Evolutionary conservation across 2,113 vertebrate genomes (phyloP), one percentile per base, ranked within the genome.

Genomic region (Erythrocercus mccallii): DNA sequence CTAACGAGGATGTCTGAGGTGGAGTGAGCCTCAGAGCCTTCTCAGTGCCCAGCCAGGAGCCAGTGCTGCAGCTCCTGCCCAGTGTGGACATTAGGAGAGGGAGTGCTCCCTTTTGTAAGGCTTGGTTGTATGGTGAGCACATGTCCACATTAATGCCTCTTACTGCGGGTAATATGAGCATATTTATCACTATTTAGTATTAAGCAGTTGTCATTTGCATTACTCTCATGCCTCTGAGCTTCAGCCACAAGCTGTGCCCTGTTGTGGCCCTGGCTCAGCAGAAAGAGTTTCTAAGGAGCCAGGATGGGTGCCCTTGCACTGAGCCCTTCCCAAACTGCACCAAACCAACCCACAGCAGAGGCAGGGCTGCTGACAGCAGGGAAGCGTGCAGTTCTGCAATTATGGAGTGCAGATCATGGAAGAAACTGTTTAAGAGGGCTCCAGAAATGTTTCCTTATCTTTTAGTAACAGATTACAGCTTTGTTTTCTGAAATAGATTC

Each of bases 261-360:
- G 4, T 21, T 73, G 33, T 42, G 28, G 22, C 7, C 40, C 69
- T 4, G 2, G 44, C 18, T 72, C 21, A 30, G 23, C 21, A 40
- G 71, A 30, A 56, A 57, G 62, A 88, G 42, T 44, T 28, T 22
- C 66, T 9, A 1, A 35, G 66, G 85, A 38, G 15, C 53, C 38
- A 6, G 0, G 0, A 0, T 12, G 42, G 31, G 19, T 76, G 58
- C 35, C 22, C 61, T 53, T 44, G 60, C 23, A 3, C 54, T 35
- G 47, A 80, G 28, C 80, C 50, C 35, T 65, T 77, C 54, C 57
- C 42, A 66, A n/a, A n/a, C n/a, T n/a, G n/a, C n/a, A n/a, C n/a
- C n/a, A n/a, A 31, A 69, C 18, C 27, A 68, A 42, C 20, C 48
- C 11, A 0, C 0, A 23, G 31, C 4, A 3, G 2, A 12, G 68